Conservation (phyloP, 2,797 vertebrate genomes). For the Scomberomorus guttatus region DNA sequence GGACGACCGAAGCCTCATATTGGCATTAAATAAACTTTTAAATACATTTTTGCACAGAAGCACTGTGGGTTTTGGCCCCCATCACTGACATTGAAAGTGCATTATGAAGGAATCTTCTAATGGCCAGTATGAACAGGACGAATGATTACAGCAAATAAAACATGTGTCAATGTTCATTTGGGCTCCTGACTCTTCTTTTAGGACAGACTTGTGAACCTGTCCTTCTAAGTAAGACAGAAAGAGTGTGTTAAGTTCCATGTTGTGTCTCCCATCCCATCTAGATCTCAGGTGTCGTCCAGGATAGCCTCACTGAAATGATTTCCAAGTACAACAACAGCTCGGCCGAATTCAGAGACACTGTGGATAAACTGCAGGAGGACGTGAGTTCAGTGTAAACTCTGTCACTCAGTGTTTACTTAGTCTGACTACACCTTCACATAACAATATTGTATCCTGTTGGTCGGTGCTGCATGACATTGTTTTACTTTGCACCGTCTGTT, state of each 20-base stretch:
- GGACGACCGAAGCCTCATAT: no score
- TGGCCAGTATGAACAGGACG: no score
- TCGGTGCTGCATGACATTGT: background rate
- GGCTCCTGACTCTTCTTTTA: no score
- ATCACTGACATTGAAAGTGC: no score
- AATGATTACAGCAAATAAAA: no score
- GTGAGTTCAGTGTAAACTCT: slow-evolving; percentile 68
- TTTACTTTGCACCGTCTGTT: slow-evolving; percentile 30
- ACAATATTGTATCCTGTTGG: slow-evolving; percentile 66
- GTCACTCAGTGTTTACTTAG: slow-evolving; percentile 45
- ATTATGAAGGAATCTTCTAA: no score
- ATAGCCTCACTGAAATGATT: slow-evolving; percentile 70
- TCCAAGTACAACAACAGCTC: slow-evolving; percentile 60
- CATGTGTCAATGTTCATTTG: no score
- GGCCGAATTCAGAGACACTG: rapidly evolving
- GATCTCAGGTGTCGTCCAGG: slow-evolving; percentile 62
- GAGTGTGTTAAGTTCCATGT: slow-evolving; percentile 4
- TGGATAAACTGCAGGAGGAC: slow-evolving; percentile 75
- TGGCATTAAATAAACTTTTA: no score
- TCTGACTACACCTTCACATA: slow-evolving; percentile 63
- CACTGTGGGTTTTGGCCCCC: no score
- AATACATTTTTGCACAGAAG: no score
- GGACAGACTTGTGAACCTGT: no score
- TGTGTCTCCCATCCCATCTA: slow-evolving; percentile 39
- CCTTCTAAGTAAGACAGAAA: background rate